Evolutionary conservation across 2,888 invertebrate genomes (phyloP), one percentile per base, ranked within the genome.

Genomic region (Labia minor): DNA sequence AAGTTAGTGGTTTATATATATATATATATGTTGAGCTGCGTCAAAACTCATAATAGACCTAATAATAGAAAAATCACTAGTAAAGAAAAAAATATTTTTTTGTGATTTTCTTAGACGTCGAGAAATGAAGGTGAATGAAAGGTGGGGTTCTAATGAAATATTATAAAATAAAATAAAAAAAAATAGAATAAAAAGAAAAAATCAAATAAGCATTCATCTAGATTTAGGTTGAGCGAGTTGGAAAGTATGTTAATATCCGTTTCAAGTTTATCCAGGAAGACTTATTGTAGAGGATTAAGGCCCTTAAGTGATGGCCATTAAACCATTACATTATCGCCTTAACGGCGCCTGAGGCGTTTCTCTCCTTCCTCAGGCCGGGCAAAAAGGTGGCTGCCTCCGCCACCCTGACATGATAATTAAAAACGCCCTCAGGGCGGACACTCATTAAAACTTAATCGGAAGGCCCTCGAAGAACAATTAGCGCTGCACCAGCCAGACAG

Each of bases 381-480:
- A 49, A 49, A 26, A 49, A 49, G 49, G 49, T 49, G n/a, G 49
- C 49, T n/a, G 8, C 14, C n/a, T 14, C 49, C 14, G 8, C 49
- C 49, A n/a, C n/a, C n/a, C 49, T 49, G 49, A 49, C 49, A 49
- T 49, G 49, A 49, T 49, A 49, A 49, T 49, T 49, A 49, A 49
- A 49, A 49, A 49, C 49, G 16, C 49, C 49, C 49, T 14, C 49
- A 26, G 49, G 49, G 49, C 49, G 49, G 49, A 49, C 49, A 49
- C 49, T 49, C 49, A 49, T 49, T 49, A 49, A 49, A 49, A 49
- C 49, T 49, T 49, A 49, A 49, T 49, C 49, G 49, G 49, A 8
- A 26, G 49, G 49, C 3, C 14, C n/a, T 49, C 49, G 3, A 49
- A 49, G 49, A 49, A 49, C 49, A 49, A 49, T 49, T 49, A 49